Evolutionary conservation across 2,797 vertebrate genomes (phyloP).

Genomic region (Paramormyrops hopkinsi): DNA sequence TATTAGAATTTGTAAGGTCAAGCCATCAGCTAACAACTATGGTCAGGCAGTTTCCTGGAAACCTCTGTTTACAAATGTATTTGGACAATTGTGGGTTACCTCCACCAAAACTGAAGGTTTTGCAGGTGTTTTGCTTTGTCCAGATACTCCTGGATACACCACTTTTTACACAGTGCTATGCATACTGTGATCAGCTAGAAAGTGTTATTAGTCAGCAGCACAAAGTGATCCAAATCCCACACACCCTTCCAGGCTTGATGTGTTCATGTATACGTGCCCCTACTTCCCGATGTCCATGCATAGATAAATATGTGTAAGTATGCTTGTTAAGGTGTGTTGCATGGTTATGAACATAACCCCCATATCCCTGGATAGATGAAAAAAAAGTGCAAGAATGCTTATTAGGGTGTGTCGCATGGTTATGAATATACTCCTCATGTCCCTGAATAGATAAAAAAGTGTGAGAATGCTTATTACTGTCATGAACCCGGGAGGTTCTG

Average conservation of each 20-base stretch:
- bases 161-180: background rate
- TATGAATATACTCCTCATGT: background rate
- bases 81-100: background rate
- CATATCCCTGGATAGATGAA: background rate
- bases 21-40: background rate
- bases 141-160: background rate
- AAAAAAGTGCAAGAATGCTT: background rate
- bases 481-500: background rate
- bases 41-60: background rate
- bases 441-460: background rate
- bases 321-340: background rate
- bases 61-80: background rate
- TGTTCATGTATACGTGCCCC: background rate
- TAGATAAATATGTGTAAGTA: background rate
- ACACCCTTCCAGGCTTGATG: background rate
- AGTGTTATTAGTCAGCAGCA: background rate
- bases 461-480: background rate
- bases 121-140: background rate
- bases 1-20: background rate
- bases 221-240: background rate
- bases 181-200: background rate
- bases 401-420: background rate
- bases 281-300: background rate
- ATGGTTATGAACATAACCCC: background rate
- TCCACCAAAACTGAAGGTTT: background rate